phyloP scores from a whole-genome alignment of 2,888 invertebrate species.

The Oxystoma pomonae region DNA sequence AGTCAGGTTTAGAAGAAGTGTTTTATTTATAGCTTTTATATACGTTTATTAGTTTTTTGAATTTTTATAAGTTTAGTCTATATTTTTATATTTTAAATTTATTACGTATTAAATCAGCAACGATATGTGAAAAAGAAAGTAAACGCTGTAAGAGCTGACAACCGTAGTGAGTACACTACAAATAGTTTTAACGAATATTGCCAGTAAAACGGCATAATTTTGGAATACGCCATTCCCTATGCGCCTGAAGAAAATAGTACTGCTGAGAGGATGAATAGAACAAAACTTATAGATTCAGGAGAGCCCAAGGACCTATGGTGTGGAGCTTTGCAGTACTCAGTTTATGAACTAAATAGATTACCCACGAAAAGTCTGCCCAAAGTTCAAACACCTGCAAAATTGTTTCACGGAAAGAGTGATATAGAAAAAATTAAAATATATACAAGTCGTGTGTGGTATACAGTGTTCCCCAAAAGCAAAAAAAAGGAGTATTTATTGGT shows the following conservation, averaged over 20 bases:
- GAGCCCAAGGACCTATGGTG: conserved; percentile 16
- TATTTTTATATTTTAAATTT: too few relatives aligned
- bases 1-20: too few relatives aligned
- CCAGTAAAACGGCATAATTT: conserved; percentile 2
- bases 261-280: conserved; percentile 20
- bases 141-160: too few relatives aligned
- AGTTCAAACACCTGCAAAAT: conserved; percentile 13
- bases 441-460: conserved; percentile 16
- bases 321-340: conserved; percentile 16
- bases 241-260: conserved; percentile 9
- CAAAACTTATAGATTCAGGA: conserved; percentile 12
- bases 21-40: too few relatives aligned
- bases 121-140: too few relatives aligned
- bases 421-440: conserved; percentile 13
- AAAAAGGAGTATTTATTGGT: too few relatives aligned
- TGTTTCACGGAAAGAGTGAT: conserved; percentile 15
- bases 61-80: too few relatives aligned
- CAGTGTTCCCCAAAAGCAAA: conserved; percentile 17
- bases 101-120: too few relatives aligned
- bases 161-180: conserved; percentile 10
- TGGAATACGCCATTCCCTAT: conserved; percentile 9
- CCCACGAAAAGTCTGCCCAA: conserved; percentile 12
- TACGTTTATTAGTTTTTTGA: too few relatives aligned
- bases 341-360: conserved; percentile 19
- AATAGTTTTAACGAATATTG: conserved; percentile 8